Conservation (phyloP, 1,140 invertebrate genomes). For the Leptonema lineaticorne region DNA sequence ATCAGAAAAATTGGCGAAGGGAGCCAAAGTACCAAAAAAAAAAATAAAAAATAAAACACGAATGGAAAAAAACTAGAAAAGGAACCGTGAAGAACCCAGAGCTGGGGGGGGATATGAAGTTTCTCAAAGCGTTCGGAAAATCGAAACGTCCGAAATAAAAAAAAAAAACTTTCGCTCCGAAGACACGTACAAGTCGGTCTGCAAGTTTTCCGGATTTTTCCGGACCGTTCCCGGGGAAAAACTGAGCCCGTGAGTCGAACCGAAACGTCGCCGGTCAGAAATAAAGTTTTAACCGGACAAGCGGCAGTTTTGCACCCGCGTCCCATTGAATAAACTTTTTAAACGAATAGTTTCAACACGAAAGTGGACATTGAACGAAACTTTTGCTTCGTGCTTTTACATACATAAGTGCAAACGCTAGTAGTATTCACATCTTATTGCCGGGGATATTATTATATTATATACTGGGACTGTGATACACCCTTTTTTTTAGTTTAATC, state of each 20-base stretch:
- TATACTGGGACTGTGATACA: no score
- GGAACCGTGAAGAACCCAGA: background rate
- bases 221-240: background rate
- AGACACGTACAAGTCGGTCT: constrained; percentile 13
- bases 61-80: no score
- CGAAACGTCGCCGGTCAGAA: background rate
- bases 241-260: background rate
- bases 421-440: no score
- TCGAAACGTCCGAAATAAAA: constrained; percentile 12
- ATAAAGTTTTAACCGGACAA: background rate
- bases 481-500: no score
- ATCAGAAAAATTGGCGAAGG: no score
- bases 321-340: constrained; percentile 23
- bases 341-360: constrained; percentile 7
- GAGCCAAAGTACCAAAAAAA: no score
- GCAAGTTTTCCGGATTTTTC: constrained; percentile 17
- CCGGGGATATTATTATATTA: no score
- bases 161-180: constrained; percentile 7
- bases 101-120: background rate
- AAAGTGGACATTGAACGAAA: background rate
- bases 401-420: no score
- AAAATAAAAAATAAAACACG: no score
- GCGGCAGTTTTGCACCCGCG: constrained; percentile 10
- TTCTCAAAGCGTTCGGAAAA: constrained; percentile 9
- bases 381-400: no score